phyloP scores from a whole-genome alignment of 2,113 vertebrate species.

The Sapayoa aenigma region DNA sequence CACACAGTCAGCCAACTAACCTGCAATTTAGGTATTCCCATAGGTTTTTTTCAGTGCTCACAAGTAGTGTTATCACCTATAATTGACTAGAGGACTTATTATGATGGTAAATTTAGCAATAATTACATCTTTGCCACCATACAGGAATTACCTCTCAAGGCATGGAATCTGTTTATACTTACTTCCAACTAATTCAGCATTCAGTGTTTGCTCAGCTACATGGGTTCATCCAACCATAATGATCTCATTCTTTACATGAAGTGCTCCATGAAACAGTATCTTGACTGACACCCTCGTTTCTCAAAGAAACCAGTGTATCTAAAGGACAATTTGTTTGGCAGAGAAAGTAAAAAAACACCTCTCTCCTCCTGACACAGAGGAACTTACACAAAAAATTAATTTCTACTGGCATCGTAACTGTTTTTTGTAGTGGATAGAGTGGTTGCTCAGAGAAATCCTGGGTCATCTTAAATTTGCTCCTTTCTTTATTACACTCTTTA shows the following conservation, averaged over 20 bases:
- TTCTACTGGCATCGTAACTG: neutral
- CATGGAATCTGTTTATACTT: constrained; percentile 18
- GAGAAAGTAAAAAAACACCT: neutral
- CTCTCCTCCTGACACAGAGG: neutral
- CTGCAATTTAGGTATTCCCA: neutral
- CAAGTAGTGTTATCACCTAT: neutral
- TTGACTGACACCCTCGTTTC: neutral
- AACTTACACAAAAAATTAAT: neutral
- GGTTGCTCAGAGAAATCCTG: neutral
- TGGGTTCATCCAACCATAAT: neutral
- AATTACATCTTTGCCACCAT: constrained; percentile 26
- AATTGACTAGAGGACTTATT: constrained; percentile 21
- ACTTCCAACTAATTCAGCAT: neutral
- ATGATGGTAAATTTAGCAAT: constrained; percentile 34
- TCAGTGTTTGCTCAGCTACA: neutral
- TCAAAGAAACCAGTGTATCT: neutral
- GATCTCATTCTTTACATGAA: neutral
- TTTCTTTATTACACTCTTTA: neutral
- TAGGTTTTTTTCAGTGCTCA: neutral
- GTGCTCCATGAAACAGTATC: neutral
- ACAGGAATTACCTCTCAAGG: constrained; percentile 32
- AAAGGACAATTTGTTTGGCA: neutral
- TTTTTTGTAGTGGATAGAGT: neutral
- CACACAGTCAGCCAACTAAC: neutral
- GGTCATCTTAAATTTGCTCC: neutral